Base-by-base conservation (phyloP, 2,888 invertebrate genomes). In the Lapara coniferarum region DNA sequence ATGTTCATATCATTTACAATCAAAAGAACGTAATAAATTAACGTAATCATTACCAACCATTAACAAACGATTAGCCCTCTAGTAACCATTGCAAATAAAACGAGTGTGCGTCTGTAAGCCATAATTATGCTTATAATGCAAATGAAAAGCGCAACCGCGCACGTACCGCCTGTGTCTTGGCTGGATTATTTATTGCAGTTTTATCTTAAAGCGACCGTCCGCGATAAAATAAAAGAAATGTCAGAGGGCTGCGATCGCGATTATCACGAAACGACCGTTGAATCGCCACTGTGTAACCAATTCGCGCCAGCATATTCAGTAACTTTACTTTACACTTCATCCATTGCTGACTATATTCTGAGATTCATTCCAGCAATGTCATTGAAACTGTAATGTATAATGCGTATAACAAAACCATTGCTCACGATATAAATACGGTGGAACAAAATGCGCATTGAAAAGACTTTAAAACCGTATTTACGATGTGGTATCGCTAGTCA, bases 221-320 rank as follows among this genome's bases (percentile, higher is more conserved):
- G 87, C 84, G 90, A 91, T 92, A 90, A 92, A 92, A 92, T 90
- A 92, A 91, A 91, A 92, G 89, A 92, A 92, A 90, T 89, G 89
- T 90, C 92, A 88, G 87, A 79, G 80, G 79, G 83, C 88, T 86
- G 86, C 88, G 90, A 90, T 92, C 90, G 89, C 88, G 91, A 91
- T 92, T 92, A 92, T 91, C 92, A 86, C 85, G 82, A 84, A 84
- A 85, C 88, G 86, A 91, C 91, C 91, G 87, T 85, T 87, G 89
- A 85, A 87, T 87, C 86, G 85, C 85, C 84, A 77, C 85, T 77
- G 79, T 78, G 81, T 80, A 81, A 79, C 81, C 80, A 73, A 77
- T 75, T 76, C 75, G 73, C 76, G 74, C 75, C 73, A 73, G 73
- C 66, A 73, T 44, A 69, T 68, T 49, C 72, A 72, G 70, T 67